These are phyloP conservation scores for Callosobruchus maculatus DNA, from an alignment of 2,888 invertebrate genomes.

Conservation along the genomic window DNA sequence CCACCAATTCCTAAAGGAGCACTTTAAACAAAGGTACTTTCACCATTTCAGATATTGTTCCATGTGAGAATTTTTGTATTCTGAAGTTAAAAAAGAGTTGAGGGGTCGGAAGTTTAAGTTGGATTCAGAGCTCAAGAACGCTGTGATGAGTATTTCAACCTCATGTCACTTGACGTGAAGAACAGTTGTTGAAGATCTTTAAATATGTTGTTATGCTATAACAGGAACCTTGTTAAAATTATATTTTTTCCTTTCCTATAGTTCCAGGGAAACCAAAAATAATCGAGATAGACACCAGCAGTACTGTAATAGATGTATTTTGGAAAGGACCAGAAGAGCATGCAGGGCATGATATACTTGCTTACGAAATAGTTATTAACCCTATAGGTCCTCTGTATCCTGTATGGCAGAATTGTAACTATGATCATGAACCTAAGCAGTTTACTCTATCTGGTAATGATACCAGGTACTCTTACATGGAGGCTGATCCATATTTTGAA, in stretches of 20 bases:
- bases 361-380: neutral
- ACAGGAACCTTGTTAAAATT: neutral
- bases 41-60: too few species aligned
- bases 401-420: neutral
- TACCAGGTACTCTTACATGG: slow-evolving; percentile 3
- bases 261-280: neutral
- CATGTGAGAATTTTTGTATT: too few species aligned
- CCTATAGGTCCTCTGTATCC: neutral
- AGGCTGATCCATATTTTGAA: slow-evolving; percentile 16
- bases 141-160: too few species aligned
- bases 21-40: too few species aligned
- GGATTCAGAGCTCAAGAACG: too few species aligned
- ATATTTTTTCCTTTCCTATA: neutral
- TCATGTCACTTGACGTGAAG: too few species aligned
- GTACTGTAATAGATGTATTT: neutral
- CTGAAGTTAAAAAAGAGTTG: too few species aligned
- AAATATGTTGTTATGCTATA: too few species aligned
- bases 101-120: too few species aligned
- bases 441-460: neutral
- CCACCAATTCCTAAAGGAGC: too few species aligned
- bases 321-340: neutral
- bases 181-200: too few species aligned
- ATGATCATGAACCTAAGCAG: neutral
- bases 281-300: neutral
- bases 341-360: neutral